Evolutionary conservation across 2,888 invertebrate genomes (phyloP), one percentile per base, ranked within the genome.

Genomic region (Epirrhoe tristata): DNA sequence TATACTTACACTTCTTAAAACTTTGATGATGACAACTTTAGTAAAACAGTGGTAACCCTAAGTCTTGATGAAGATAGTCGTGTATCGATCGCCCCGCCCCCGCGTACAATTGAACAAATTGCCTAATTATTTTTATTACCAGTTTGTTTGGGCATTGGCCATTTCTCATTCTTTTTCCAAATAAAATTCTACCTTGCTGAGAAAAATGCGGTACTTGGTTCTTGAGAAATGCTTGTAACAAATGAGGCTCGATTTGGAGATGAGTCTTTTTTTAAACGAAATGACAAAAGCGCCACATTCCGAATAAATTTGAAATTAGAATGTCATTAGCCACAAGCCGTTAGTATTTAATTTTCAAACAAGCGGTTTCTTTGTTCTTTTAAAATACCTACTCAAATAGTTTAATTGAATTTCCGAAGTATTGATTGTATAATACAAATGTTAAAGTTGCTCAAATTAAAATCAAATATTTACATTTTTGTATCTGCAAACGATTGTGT

Each of bases 111-210:
- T 88, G 85, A 78, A 78, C 86, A 90, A 91, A 93, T 88, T 88
- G 88, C 84, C 88, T 91, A 86, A 91, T 91, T 90, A 91, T 90
- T 91, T 92, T 91, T 92, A 93, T 91, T 89, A 85, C 90, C 88
- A 87, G 85, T 89, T 90, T 87, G 89, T 91, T 89, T 84, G 80
- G 81, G 78, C 77, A 70, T 67, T 81, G 82, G 76, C 78, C 80
- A 80, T 86, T 82, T 82, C 78, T 78, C 78, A 82, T 82, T 80
- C 86, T 80, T 86, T 89, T 88, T 87, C 12, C 84, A 81, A 83
- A 88, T 87, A 86, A 84, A 79, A 81, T 75, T 75, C 74, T 59
- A 54, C 48, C 58, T 72, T 65, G 36, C 56, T 56, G 50, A 64
- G 58, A 53, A 65, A 63, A 63, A 58, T 54, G 50, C 54, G n/a